Conservation (phyloP, 2,113 vertebrate genomes). For the Silurus meridionalis region DNA sequence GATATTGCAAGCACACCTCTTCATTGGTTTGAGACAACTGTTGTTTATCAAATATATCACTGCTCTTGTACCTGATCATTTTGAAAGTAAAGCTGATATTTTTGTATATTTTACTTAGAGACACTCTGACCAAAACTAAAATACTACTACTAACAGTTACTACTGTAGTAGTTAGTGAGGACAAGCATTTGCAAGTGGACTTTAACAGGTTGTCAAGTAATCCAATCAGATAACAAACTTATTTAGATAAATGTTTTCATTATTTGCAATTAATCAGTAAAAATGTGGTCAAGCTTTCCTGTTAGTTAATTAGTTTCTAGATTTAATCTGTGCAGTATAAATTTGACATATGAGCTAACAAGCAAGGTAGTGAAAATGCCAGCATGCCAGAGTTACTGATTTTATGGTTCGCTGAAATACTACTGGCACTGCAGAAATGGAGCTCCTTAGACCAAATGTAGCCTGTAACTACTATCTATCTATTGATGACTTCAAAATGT, state of each 20-base stretch:
- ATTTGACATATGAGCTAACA: neutral
- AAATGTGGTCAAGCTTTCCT: neutral
- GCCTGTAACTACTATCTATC: neutral
- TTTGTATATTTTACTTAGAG: neutral
- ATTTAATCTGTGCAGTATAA: neutral
- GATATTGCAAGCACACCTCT: constrained; percentile 19
- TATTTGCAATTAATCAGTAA: neutral
- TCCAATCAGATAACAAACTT: neutral
- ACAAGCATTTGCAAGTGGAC: neutral
- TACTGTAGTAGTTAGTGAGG: neutral
- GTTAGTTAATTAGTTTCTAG: neutral
- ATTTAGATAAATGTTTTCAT: neutral
- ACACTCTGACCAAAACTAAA: neutral
- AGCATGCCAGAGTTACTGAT: neutral
- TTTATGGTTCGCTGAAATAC: neutral
- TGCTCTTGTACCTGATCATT: neutral
- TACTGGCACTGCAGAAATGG: neutral
- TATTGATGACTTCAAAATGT: neutral
- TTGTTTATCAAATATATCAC: constrained; percentile 21
- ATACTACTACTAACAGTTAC: neutral
- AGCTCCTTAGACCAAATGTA: neutral
- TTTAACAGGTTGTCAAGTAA: neutral
- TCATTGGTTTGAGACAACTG: constrained; percentile 1
- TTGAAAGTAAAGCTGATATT: neutral
- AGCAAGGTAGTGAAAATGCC: neutral